Base-by-base conservation (phyloP, 2,888 invertebrate species). In the Drosophila ustulata region DNA sequence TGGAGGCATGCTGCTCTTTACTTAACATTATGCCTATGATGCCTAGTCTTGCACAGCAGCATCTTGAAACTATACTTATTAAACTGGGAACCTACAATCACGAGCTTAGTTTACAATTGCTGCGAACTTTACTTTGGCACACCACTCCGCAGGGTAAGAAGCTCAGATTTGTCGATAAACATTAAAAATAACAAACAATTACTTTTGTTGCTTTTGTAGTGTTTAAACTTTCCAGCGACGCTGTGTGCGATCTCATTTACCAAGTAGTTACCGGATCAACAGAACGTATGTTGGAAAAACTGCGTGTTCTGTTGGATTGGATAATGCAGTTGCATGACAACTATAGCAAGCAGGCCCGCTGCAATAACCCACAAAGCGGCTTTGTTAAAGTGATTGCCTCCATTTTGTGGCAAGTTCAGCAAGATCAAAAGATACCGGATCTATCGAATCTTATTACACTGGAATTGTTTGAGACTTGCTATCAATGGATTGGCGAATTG, bases 301-400 rank as follows among this genome's bases (percentile, higher is more conserved):
- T 96, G 70, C 93, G 93, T 57, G 94, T 96, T 5, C 94, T 96
- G 85, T 92, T 97, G 57, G 94, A 94, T 65, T 97, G 98, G 97
- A 93, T 97, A 56, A 78, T 91, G 64, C 91, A 92, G 69, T 64
- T 92, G 55, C 87, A 88, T 45, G 89, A 90, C 26, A 91, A 90
- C 47, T 92, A 89, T 56, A 90, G 90, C 57, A 83, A 90, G 71
- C 88, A 90, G 49, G 73, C 87, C 3, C 90, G 91, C 3, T 91
- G 91, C 43, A 92, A 91, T 61, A 92, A 92, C 77, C 92, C 92
- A 0, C 92, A 92, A 69, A 92, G 92, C 66, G 86, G 92, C 47
- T 94, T 95, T 18, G 93, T 96, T 52, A 96, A 97, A 82, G 96
- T 96, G 70, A 95, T 97, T 47, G 96, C 98, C 4, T 95, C 97